Base-by-base conservation (phyloP, 1,140 invertebrate genomes). In the Eumaeus atala region DNA sequence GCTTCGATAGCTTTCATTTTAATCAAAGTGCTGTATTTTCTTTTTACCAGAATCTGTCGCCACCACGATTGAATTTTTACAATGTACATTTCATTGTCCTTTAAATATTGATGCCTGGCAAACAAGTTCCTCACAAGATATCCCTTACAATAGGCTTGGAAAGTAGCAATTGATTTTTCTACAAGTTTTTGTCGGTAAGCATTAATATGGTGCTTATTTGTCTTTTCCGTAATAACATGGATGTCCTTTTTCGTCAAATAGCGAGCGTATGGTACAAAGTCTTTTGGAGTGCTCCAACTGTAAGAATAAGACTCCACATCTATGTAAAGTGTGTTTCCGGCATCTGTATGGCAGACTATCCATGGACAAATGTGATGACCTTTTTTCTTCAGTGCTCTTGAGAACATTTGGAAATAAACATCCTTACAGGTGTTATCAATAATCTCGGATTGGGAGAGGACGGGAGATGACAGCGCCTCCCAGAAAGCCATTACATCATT, bases 1-100 rank as follows among this genome's bases (percentile, higher is more conserved):
- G 73, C 72, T 59, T 86, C 73, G 54, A 76, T 77, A 10, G 71
- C 61, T 51, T 83, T 88, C 67, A 83, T 79, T 63, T 85, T 75
- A 48, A 89, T 67, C 9, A 89, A 65, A 14, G 76, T 84, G 2
- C 70, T 61, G 72, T 90, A 92, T 59, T 81, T 75, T 61, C 76
- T 89, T 58, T 87, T 86, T 50, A 90, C 87, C 28, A 87, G 49
- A 8, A 89, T 62, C 40, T 84, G 82, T 58, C 91, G 88, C 92
- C 92, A 94, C 90, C 91, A 93, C 1, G 91, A 81, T 89, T 95
- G 90, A 67, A 94, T 93, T 59, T 78, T 87, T 3, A 92, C 70
- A 34, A 93, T 85, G 67, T 88, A 84, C 10, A 84, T 64, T 18
- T 87, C 64, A 68, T 92, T 90, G 33, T 84, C 69, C 50, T 87